Evolutionary conservation across 2,888 invertebrate genomes (phyloP).

Genomic region (Adelphocoris suturalis): DNA sequence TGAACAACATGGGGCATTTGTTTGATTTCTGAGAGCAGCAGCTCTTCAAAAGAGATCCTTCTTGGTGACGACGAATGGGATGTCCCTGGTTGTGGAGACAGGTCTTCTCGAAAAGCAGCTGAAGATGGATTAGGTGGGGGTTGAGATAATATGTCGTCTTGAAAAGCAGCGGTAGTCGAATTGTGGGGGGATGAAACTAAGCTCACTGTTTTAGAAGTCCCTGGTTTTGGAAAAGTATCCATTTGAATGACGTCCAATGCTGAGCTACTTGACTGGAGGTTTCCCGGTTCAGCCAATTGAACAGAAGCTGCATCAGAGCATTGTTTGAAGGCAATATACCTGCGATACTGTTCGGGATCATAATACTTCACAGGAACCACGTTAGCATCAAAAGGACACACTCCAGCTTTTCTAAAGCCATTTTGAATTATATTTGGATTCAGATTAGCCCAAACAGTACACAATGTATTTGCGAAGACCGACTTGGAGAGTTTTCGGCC

Average conservation of each 20-base stretch:
- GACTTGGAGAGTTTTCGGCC: slow-evolving; percentile 56
- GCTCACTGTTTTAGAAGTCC: not conserved
- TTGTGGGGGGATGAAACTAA: not conserved
- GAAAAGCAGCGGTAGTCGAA: too few relatives aligned
- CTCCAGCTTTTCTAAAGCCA: not conserved
- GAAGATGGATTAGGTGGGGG: too few relatives aligned
- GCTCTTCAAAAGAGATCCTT: slow-evolving; percentile 21
- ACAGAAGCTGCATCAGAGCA: not conserved
- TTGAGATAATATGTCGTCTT: too few relatives aligned
- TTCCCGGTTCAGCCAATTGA: not conserved
- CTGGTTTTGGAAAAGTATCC: not conserved
- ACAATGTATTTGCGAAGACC: not conserved
- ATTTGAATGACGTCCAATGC: not conserved
- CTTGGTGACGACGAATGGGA: not conserved
- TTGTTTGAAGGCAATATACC: not conserved
- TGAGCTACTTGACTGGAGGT: not conserved
- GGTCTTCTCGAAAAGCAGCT: not conserved
- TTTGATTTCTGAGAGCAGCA: not conserved
- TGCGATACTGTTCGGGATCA: not conserved
- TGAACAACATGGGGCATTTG: not conserved
- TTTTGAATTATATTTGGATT: not conserved
- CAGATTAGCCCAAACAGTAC: not conserved
- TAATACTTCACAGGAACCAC: not conserved
- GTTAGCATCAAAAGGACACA: not conserved
- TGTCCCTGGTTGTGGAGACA: not conserved